A percentile compares a stretch with the other conserved stretches of the same genome.
Conservation (phyloP, 2,888 invertebrate genomes). For the Seladonia tumulorum region DNA sequence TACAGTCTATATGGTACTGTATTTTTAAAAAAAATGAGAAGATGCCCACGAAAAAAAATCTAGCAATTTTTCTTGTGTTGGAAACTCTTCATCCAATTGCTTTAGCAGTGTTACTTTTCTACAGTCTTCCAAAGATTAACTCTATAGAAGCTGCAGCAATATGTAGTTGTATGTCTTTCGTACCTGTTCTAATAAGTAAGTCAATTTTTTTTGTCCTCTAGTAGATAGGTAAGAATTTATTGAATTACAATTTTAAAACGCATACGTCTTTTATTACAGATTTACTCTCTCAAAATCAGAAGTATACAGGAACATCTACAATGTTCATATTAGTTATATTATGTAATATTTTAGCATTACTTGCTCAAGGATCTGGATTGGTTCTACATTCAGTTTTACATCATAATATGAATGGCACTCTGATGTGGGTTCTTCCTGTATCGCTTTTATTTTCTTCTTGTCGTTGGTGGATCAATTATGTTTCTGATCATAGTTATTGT, state of each 20-base stretch:
- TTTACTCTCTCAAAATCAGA: slow-evolving; percentile 41
- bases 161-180: slow-evolving; percentile 92
- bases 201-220: slow-evolving; percentile 89
- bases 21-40: slow-evolving; percentile 89
- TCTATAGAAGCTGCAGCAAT: slow-evolving; percentile 93
- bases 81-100: slow-evolving; percentile 93
- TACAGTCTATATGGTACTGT: slow-evolving; percentile 89
- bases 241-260: slow-evolving; percentile 10
- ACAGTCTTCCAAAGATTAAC: slow-evolving; percentile 92
- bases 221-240: slow-evolving; percentile 85
- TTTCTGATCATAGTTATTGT: slow-evolving; percentile 84
- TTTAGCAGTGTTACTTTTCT: slow-evolving; percentile 90
- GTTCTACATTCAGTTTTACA: slow-evolving; percentile 89
- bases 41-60: slow-evolving; percentile 86
- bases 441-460: slow-evolving; percentile 89
- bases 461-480: slow-evolving; percentile 95
- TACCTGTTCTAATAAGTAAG: slow-evolving; percentile 91
- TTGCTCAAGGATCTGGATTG: slow-evolving; percentile 88
- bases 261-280: slow-evolving; percentile 38
- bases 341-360: slow-evolving; percentile 87
- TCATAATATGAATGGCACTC: slow-evolving; percentile 68
- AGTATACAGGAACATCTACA: background rate
- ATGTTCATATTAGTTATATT: slow-evolving; percentile 57
- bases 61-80: slow-evolving; percentile 88
- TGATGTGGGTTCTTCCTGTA: slow-evolving; percentile 87